A percentile compares a stretch with the other conserved stretches of the same genome.
phyloP scores from a whole-genome alignment of 2,888 invertebrate species.

The Anoncus sp. region DNA sequence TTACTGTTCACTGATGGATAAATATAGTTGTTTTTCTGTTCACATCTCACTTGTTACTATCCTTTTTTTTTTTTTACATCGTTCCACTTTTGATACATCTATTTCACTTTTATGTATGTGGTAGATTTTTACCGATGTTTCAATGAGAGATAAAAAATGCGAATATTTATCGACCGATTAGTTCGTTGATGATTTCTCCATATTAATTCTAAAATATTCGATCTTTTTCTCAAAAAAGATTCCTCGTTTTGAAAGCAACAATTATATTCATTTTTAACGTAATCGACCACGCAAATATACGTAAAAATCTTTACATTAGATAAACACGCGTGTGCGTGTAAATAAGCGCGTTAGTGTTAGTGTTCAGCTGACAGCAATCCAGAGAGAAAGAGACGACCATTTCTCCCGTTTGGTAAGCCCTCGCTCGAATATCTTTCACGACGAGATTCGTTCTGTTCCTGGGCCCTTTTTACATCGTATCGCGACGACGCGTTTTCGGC shows the following conservation, averaged over 20 bases:
- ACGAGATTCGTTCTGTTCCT: constrained; percentile 2
- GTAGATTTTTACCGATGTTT: too few species aligned
- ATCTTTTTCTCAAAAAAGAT: too few species aligned
- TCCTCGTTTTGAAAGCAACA: too few species aligned
- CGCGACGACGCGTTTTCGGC: constrained; percentile 45
- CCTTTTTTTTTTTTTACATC: not conserved
- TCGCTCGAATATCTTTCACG: constrained; percentile 23
- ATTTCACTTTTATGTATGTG: not conserved
- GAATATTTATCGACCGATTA: too few species aligned
- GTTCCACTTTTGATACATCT: not conserved
- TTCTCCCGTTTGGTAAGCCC: not conserved
- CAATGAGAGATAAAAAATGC: too few species aligned
- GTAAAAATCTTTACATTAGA: constrained; percentile 1
- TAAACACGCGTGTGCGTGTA: not conserved
- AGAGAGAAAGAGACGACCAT: not conserved
- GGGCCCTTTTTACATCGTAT: constrained; percentile 34
- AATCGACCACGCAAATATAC: not conserved
- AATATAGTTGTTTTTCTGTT: not conserved
- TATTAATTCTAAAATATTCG: too few species aligned
- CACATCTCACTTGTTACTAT: not conserved
- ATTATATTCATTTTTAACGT: not conserved
- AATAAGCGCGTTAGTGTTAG: constrained; percentile 21
- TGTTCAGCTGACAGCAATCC: not conserved
- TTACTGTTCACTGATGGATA: not conserved
- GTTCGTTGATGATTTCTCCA: too few species aligned